Evolutionary conservation across 2,888 invertebrate species (phyloP).

Genomic region (Brachylomia viminalis): DNA sequence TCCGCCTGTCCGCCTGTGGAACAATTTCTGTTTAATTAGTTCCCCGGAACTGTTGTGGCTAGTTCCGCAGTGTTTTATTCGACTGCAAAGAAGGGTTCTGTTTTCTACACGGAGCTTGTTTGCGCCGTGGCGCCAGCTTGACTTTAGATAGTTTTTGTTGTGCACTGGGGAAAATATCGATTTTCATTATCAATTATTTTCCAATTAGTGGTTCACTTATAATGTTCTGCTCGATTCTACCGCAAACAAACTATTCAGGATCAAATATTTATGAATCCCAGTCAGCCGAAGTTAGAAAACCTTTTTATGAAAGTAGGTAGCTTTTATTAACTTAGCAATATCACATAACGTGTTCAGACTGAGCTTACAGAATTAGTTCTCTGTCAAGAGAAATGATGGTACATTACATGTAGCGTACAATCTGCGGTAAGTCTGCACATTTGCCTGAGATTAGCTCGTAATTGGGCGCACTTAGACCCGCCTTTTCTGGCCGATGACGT

Average conservation of each 20-base stretch:
- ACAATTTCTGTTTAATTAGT: constrained; percentile 23
- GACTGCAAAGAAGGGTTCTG: background rate
- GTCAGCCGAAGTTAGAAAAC: constrained; percentile 10
- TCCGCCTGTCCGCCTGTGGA: background rate
- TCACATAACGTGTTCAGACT: constrained; percentile 6
- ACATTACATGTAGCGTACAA: constrained; percentile 1
- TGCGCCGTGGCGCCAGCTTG: background rate
- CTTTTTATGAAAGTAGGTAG: constrained; percentile 5
- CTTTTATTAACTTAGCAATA: constrained; percentile 19
- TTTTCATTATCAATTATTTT: constrained; percentile 2
- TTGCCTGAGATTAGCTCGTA: constrained; percentile 31
- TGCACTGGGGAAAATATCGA: background rate
- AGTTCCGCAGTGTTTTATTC: constrained; percentile 16
- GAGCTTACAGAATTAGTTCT: constrained; percentile 34
- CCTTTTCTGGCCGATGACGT: constrained; percentile 30
- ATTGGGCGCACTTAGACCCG: constrained; percentile 30
- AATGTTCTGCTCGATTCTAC: background rate
- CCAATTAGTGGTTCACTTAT: background rate
- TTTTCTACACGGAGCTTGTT: background rate
- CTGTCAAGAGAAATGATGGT: constrained; percentile 21
- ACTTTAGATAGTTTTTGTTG: background rate
- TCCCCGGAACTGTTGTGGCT: background rate
- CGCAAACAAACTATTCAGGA: background rate
- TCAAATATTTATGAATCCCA: no score
- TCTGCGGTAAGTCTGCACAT: constrained; percentile 6